Conservation (phyloP, 2,797 vertebrate genomes). For the Psittacula echo region DNA sequence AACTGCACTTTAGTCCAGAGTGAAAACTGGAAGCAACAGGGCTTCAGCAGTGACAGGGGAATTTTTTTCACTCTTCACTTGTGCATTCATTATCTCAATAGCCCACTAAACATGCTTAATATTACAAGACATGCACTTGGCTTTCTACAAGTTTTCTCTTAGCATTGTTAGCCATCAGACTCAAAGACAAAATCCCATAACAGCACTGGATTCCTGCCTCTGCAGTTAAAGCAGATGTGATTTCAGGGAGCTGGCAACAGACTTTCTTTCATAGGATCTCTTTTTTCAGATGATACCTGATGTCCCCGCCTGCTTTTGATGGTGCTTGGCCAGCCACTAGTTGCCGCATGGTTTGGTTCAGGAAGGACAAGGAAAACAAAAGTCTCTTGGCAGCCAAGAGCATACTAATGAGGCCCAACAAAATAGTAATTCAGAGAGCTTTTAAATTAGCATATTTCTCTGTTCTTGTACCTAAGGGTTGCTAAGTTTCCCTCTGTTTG, state of each 20-base stretch:
- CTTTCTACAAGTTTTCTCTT: neutral
- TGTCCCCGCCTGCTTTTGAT: constrained; percentile 15
- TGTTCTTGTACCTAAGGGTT: constrained; percentile 34
- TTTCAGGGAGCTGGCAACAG: neutral
- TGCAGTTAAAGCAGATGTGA: neutral
- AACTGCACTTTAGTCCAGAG: neutral
- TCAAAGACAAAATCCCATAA: neutral
- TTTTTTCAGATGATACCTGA: constrained; percentile 16
- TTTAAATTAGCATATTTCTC: constrained; percentile 62
- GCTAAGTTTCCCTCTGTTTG: constrained; percentile 54
- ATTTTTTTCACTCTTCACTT: neutral
- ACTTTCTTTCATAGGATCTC: neutral
- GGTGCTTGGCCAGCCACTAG: neutral
- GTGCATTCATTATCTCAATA: constrained; percentile 26
- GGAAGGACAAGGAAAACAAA: constrained; percentile 24
- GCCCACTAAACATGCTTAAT: neutral
- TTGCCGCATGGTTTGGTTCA: neutral
- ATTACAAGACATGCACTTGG: neutral
- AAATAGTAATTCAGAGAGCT: constrained; percentile 58
- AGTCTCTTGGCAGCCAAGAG: constrained; percentile 25
- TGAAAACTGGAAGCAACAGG: neutral
- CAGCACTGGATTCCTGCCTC: neutral
- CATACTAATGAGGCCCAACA: constrained; percentile 64
- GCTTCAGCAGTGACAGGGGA: neutral
- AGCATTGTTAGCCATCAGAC: neutral